Base-by-base conservation (phyloP, 2,888 invertebrate genomes). In the Hydropsyche betteni region DNA sequence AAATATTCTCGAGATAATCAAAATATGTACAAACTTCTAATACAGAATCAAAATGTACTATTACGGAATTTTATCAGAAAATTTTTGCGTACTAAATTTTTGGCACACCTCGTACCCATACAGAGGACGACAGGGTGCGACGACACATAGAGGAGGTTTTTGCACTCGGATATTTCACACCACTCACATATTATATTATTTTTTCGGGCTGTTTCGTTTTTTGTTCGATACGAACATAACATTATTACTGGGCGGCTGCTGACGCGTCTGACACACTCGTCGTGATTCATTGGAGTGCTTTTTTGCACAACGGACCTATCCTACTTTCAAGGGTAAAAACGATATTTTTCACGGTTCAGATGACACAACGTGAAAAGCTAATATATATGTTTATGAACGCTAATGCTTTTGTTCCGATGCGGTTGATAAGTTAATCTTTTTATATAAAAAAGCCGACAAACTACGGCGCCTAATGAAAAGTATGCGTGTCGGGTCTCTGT, bases 221-320 rank as follows among this genome's bases (percentile, higher is more conserved):
- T 64, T 64, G 34, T 64, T 33, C 61, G 44, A 61, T 61, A 12
- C 36, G 64, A 64, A 64, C 36, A 36, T 36, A 64, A 64, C 64
- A 64, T 64, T 64, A 64, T 58, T 58, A 58, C 36, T 44, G 64
- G 36, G 10, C 8, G 36, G 33, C 58, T 24, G 58, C 10, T 44
- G 44, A 44, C 44, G 34, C 36, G 64, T 36, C 64, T 36, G 64
- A 64, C 64, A 64, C 64, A 64, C 64, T 64, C 64, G 64, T 64
- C 64, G 36, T 64, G 64, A 64, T 64, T 64, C 64, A 64, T 64
- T 64, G 36, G 64, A 64, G 64, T 64, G 64, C n/a, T 64, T 64
- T 64, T 61, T 64, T 64, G 58, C 58, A n/a, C 24, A 58, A 16
- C 14, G 58, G 58, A 24, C 58, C 16, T 58, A 24, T 58, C 14